Conservation (phyloP, 2,113 vertebrate species). For the Capreolus pygargus region DNA sequence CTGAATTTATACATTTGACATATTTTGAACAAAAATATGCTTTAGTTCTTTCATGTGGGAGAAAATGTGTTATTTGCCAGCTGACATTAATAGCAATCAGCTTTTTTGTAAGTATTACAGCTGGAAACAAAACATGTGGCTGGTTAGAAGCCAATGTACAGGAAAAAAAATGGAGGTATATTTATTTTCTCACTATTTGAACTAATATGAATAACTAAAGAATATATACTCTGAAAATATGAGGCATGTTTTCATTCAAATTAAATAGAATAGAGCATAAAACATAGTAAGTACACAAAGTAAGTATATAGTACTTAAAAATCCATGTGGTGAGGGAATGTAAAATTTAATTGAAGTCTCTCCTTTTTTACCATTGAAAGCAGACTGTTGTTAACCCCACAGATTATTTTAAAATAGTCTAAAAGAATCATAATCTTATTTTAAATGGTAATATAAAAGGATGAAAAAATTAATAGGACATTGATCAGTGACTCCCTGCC, state of each 20-base stretch:
- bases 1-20: neutral
- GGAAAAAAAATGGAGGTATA: neutral
- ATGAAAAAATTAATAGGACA: conserved; percentile 26
- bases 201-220: neutral
- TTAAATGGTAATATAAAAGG: neutral
- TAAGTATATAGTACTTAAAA: neutral
- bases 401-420: neutral
- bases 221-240: neutral
- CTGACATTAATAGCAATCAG: neutral
- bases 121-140: neutral
- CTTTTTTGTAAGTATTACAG: neutral
- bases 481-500: neutral
- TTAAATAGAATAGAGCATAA: neutral
- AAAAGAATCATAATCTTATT: conserved; percentile 21
- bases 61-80: neutral
- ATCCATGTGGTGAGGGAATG: neutral
- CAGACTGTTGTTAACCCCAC: neutral
- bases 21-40: neutral
- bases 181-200: neutral
- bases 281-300: neutral
- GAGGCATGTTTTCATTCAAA: neutral
- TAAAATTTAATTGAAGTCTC: neutral
- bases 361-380: neutral
- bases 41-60: neutral
- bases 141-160: neutral